These are phyloP conservation scores for Cosmia pyralina DNA, from an alignment of 2,888 invertebrate genomes.

Conservation along the genomic window DNA sequence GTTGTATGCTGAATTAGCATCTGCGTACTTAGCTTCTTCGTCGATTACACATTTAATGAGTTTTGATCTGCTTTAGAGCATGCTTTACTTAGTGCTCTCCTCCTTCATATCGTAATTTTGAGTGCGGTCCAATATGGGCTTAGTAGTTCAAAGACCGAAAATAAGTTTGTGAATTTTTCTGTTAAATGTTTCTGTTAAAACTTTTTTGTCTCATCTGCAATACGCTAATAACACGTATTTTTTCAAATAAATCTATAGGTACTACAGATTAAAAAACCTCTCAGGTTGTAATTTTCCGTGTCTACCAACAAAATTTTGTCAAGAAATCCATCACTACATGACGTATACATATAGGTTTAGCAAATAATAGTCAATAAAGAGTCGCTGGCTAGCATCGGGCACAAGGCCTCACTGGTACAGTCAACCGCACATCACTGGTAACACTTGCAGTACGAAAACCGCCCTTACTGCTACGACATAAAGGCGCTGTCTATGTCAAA, in stretches of 20 bases:
- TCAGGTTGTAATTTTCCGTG: too few relatives aligned
- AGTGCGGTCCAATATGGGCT: background rate
- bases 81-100: background rate
- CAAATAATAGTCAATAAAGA: slow-evolving; percentile 67
- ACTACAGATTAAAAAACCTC: too few relatives aligned
- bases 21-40: background rate
- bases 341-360: slow-evolving; percentile 41
- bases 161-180: background rate
- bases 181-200: background rate
- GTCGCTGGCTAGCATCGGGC: slow-evolving; percentile 57
- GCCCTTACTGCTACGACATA: background rate
- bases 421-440: background rate
- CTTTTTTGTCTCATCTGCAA: background rate
- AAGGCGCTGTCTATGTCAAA: background rate
- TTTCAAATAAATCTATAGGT: too few relatives aligned
- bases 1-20: background rate
- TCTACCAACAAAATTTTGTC: background rate
- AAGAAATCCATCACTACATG: slow-evolving; percentile 16
- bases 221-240: background rate
- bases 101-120: background rate
- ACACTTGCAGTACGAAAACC: background rate
- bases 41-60: background rate
- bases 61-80: too few relatives aligned
- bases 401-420: slow-evolving; percentile 61
- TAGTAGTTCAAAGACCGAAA: background rate